Conservation (phyloP, 1,140 invertebrate species). For the Drosophila yakuba region DNA sequence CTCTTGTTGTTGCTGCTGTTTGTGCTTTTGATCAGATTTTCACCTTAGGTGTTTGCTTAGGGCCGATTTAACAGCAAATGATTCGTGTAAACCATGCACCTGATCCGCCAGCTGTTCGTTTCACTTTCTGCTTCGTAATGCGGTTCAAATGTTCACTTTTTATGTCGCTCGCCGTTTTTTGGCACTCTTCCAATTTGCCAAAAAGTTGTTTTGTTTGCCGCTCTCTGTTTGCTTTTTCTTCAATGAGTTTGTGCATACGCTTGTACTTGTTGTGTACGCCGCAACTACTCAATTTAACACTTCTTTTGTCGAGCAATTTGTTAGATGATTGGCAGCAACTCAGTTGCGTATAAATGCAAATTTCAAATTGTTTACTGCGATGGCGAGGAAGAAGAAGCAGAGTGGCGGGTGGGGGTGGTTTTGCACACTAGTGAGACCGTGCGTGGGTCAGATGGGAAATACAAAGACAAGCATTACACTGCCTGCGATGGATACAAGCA, state of each 20-base stretch:
- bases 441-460: not conserved
- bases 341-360: conserved; percentile 30
- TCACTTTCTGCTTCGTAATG: conserved; percentile 26
- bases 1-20: conserved; percentile 10
- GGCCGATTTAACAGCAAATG: conserved; percentile 18
- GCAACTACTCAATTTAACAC: conserved; percentile 33
- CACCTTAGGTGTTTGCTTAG: conserved; percentile 27
- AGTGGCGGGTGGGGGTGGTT: not conserved
- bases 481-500: not conserved
- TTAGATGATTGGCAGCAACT: conserved; percentile 17
- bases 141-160: conserved; percentile 25
- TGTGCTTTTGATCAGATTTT: not conserved
- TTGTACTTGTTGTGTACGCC: not conserved
- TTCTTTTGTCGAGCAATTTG: conserved; percentile 30
- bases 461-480: not conserved
- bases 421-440: conserved; percentile 7
- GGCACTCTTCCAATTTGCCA: conserved; percentile 40
- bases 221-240: conserved; percentile 3
- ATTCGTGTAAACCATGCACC: conserved; percentile 4
- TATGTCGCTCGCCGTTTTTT: conserved; percentile 9
- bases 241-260: not conserved
- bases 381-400: conserved; percentile 6
- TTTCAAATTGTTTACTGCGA: conserved; percentile 43
- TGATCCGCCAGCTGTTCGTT: conserved; percentile 31
- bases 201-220: conserved; percentile 24